These are phyloP conservation scores for Drosophila barbarae DNA, from an alignment of 2,888 invertebrate species.

Conservation along the genomic window DNA sequence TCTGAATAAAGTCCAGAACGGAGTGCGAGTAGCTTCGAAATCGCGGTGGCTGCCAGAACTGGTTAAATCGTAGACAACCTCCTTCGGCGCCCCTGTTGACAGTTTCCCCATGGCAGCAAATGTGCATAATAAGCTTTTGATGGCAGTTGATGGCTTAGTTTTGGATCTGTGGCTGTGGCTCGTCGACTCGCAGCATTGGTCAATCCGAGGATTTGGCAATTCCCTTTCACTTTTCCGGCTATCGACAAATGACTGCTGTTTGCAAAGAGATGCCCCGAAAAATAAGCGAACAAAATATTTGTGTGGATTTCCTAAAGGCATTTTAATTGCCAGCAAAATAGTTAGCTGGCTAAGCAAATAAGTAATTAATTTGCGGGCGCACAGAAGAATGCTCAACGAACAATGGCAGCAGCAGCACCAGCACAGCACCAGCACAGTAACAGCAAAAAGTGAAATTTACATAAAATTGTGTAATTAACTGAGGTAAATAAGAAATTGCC, in stretches of 20 bases:
- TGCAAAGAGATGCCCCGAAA: slow-evolving; percentile 41
- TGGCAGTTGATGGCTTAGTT: slow-evolving; percentile 41
- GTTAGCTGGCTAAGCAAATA: slow-evolving; percentile 62
- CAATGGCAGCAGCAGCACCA: slow-evolving; percentile 20
- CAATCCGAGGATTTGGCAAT: slow-evolving; percentile 61
- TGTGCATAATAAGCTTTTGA: slow-evolving; percentile 45
- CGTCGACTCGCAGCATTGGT: slow-evolving; percentile 38
- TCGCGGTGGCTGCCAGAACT: slow-evolving; percentile 43
- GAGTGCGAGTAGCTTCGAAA: slow-evolving; percentile 14
- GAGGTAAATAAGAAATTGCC: slow-evolving; percentile 50
- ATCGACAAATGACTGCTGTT: slow-evolving; percentile 66
- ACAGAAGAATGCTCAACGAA: slow-evolving; percentile 60
- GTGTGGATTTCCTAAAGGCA: slow-evolving; percentile 51
- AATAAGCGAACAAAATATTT: slow-evolving; percentile 28
- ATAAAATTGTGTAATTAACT: slow-evolving; percentile 71
- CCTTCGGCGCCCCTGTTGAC: slow-evolving; percentile 22
- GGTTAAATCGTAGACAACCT: slow-evolving; percentile 34
- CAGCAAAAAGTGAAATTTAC: slow-evolving; percentile 66
- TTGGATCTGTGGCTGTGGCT: slow-evolving; percentile 39
- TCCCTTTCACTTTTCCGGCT: slow-evolving; percentile 65
- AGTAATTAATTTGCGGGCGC: slow-evolving; percentile 65
- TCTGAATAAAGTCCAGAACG: slow-evolving; percentile 43
- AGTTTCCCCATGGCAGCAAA: slow-evolving; percentile 47
- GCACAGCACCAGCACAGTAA: slow-evolving; percentile 1
- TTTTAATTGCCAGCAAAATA: slow-evolving; percentile 69